Evolutionary conservation across 2,888 invertebrate species (phyloP), one percentile per base, ranked within the genome.

Genomic region (Criorhina ranunculi): DNA sequence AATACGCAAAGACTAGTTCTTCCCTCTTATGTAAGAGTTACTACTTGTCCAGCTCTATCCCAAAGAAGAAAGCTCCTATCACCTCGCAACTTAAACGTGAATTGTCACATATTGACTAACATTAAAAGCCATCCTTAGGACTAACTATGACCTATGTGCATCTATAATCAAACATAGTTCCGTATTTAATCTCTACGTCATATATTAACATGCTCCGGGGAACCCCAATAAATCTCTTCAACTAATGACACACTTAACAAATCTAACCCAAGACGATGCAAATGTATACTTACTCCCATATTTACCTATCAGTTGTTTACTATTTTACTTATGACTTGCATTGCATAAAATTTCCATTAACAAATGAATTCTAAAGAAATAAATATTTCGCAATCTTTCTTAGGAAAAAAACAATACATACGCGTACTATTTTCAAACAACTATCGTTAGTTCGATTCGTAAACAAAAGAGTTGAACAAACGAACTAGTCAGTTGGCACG

Each of bases 291-390:
- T 29, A 53, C 17, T 29, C 40, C 5, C 24, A 12, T 17, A 6
- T 11, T 66, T 66, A 37, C 51, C 15, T 37, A 8, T 40, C 35
- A 29, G 24, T 59, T 29, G 15, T 37, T 37, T 46, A 19, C 31
- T 46, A 59, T 15, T 51, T 53, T 46, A 17, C 35, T 33, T 35
- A 64, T 37, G 64, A 66, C n/a, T 53, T 55, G 15, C 12, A 12
- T 59, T 49, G 57, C 57, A 67, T 76, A 76, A 76, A 76, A 66
- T 57, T 59, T 67, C 75, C 75, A 76, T 66, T 35, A 59, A n/a
- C 17, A 37, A 46, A 24, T 42, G 12, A 57, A 37, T 76, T 76
- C 76, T 37, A 57, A 49, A 51, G 76, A 76, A 76, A 40, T 59
- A 55, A 64, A 66, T 64, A 66, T 75, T 55, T 55, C 75, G 12